A percentile compares a stretch with the other conserved stretches of the same genome.
phyloP scores from a whole-genome alignment of 2,113 vertebrate species.

The Trogon melanurus region DNA sequence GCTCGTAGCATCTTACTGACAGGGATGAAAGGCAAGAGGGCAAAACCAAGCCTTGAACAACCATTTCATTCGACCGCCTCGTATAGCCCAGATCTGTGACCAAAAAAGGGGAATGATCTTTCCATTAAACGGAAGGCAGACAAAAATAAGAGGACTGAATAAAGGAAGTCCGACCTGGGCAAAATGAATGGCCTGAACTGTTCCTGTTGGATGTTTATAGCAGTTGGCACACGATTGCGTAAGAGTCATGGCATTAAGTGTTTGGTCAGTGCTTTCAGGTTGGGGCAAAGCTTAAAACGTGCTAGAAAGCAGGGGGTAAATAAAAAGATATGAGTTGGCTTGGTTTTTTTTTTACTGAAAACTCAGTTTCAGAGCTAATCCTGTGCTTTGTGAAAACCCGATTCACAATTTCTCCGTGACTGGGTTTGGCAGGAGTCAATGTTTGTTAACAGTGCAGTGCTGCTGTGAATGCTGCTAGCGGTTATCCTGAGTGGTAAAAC shows the following conservation, averaged over 20 bases:
- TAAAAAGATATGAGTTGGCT: not conserved
- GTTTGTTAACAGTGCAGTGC: not conserved
- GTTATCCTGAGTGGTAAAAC: not conserved
- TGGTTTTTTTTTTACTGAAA: not conserved
- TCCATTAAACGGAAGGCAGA: not conserved
- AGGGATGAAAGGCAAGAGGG: not conserved
- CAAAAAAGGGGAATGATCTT: not conserved
- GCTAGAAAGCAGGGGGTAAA: not conserved
- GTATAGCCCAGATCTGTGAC: not conserved
- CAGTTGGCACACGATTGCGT: not conserved
- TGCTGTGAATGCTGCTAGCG: not conserved
- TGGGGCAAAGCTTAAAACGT: not conserved
- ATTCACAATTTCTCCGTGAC: fast-evolving
- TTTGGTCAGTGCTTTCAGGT: not conserved
- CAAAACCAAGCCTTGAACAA: not conserved
- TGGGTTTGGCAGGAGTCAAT: not conserved
- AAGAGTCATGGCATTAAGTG: fast-evolving
- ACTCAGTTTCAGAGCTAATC: not conserved
- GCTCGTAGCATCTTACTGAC: not conserved
- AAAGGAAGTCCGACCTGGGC: not conserved
- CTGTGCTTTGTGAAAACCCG: not conserved
- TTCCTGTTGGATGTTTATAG: not conserved
- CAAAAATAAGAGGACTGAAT: not conserved
- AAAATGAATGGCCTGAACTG: not conserved
- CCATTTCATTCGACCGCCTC: not conserved